Conservation (phyloP, 2,113 vertebrate species). For the Thalassarche chlororhynchos region DNA sequence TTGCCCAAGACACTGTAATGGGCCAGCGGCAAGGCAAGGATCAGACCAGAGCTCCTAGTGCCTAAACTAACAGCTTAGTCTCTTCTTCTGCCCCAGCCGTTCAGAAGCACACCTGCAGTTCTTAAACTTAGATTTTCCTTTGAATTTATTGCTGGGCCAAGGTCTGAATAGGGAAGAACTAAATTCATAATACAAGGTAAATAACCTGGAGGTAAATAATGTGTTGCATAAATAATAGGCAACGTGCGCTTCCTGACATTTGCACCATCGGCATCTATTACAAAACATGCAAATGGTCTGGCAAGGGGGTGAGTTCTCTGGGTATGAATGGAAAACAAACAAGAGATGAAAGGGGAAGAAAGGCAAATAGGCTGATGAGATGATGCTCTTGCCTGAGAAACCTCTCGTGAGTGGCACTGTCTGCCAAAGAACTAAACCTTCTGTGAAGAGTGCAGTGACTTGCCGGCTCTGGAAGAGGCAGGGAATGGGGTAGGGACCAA, state of each 20-base stretch:
- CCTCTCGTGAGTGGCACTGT: neutral
- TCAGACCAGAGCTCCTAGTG: neutral
- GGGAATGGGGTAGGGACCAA: neutral
- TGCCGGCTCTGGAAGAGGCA: neutral
- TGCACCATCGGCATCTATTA: neutral
- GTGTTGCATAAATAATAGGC: neutral
- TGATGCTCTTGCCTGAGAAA: neutral
- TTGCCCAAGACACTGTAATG: neutral
- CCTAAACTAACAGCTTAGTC: neutral
- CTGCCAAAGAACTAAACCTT: neutral
- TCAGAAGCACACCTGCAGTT: neutral
- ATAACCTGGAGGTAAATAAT: neutral
- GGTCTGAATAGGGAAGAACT: neutral
- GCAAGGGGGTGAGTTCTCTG: neutral
- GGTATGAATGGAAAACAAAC: neutral
- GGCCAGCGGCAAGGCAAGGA: neutral
- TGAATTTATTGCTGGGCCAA: neutral
- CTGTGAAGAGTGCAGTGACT: neutral
- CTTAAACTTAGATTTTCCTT: neutral
- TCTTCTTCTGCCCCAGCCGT: neutral
- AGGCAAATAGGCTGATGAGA: neutral
- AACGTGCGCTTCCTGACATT: neutral
- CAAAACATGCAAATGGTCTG: conserved; percentile 35
- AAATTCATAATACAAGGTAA: neutral
- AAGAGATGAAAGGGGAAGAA: neutral